These are phyloP conservation scores for Zaprionus ghesquierei DNA, from an alignment of 1,140 invertebrate genomes.

Conservation along the genomic window DNA sequence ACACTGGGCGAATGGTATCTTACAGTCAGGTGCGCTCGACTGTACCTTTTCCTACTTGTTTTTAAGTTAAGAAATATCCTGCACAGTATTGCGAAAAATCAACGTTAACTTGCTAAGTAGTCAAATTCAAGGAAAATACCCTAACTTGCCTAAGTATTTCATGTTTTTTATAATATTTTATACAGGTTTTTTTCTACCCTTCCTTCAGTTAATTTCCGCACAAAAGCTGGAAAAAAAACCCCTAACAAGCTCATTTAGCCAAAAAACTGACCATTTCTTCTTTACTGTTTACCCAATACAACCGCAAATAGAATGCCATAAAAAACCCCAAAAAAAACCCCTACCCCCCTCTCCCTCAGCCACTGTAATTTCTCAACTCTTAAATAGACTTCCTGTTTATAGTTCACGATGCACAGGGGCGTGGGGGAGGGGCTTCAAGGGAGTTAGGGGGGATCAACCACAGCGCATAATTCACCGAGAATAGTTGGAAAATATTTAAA, in stretches of 20 bases:
- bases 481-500: constrained; percentile 73
- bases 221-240: background rate
- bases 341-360: no score
- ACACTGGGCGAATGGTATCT: no score
- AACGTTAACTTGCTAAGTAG: background rate
- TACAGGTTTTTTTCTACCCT: background rate
- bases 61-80: no score
- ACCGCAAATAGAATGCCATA: background rate
- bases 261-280: background rate
- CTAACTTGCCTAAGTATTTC: background rate
- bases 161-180: background rate
- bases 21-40: no score
- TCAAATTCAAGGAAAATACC: background rate
- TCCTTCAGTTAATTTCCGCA: background rate
- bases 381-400: constrained; percentile 42
- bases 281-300: background rate
- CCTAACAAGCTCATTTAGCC: background rate
- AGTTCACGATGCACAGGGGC: background rate
- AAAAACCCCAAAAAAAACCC: background rate
- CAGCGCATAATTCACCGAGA: constrained; percentile 57
- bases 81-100: no score
- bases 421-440: background rate
- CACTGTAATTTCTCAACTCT: constrained; percentile 5
- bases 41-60: no score
- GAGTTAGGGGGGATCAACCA: background rate